Conservation (phyloP, 2,888 invertebrate genomes). For the Eupithecia pulchellata region DNA sequence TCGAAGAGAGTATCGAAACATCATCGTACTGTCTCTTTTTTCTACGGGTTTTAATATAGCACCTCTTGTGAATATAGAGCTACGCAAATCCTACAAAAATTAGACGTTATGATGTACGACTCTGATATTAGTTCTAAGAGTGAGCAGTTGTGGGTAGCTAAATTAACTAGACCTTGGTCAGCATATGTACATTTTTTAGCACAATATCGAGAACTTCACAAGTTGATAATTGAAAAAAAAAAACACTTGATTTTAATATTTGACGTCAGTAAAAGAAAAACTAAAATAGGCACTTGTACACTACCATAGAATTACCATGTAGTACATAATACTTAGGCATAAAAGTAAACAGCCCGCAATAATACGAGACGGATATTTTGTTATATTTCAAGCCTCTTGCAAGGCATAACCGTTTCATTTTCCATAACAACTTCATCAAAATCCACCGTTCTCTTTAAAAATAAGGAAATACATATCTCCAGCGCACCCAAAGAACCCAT, state of each 20-base stretch:
- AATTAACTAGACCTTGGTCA: background rate
- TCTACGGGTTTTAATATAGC: no score
- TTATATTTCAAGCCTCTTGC: constrained; percentile 4
- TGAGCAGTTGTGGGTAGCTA: no score
- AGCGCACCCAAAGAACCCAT: constrained; percentile 42
- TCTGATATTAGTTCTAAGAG: no score
- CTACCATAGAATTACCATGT: no score
- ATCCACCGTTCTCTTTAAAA: constrained; percentile 42
- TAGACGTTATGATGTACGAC: background rate
- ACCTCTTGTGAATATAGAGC: no score
- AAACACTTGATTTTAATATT: background rate
- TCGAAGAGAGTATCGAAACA: no score
- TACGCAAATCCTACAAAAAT: background rate
- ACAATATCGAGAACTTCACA: background rate
- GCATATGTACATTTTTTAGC: background rate
- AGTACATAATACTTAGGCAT: background rate
- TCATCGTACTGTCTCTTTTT: no score
- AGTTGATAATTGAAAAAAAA: no score
- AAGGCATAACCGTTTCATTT: constrained; percentile 28
- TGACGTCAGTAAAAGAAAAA: background rate
- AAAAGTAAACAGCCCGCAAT: background rate
- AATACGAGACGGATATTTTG: background rate
- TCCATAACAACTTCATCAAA: constrained; percentile 43
- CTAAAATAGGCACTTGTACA: no score
- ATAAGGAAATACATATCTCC: constrained; percentile 41